Evolutionary conservation across 1,140 invertebrate species (phyloP).

Genomic region (Drosophila tsacasi): DNA sequence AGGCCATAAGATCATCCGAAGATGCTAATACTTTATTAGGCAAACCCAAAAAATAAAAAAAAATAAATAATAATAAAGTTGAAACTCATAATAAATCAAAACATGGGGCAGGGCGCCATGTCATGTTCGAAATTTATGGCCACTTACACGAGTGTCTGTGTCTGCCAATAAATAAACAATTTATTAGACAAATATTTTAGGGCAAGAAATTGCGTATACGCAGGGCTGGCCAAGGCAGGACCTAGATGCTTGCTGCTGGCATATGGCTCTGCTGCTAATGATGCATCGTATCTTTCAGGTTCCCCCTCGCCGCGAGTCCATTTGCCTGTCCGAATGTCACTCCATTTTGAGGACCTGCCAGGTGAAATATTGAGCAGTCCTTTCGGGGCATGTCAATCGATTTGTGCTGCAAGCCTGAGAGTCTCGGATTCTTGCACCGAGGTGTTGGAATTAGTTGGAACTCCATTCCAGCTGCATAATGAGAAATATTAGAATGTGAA

Average conservation of each 20-base stretch:
- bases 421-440: neutral
- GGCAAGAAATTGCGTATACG: constrained; percentile 39
- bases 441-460: constrained; percentile 13
- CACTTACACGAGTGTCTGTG: constrained; percentile 41
- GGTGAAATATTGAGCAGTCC: constrained; percentile 30
- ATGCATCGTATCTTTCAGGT: constrained; percentile 21
- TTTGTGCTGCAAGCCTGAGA: constrained; percentile 7
- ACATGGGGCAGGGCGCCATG: constrained; percentile 16
- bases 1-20: too few species aligned
- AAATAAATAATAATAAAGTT: neutral
- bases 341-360: constrained; percentile 17
- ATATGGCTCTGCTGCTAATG: constrained; percentile 30
- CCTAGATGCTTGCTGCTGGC: constrained; percentile 4
- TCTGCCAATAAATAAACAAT: constrained; percentile 68
- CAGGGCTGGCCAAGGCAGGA: neutral
- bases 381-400: constrained; percentile 17
- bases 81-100: constrained; percentile 63
- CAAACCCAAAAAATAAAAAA: constrained; percentile 6
- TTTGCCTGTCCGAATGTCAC: constrained; percentile 38
- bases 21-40: too few species aligned
- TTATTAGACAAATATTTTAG: constrained; percentile 53
- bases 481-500: constrained; percentile 22
- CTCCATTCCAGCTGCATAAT: neutral
- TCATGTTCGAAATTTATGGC: constrained; percentile 65
- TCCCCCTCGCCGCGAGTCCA: neutral